Percentiles rank a stretch among this genome's conserved stretches.
These are phyloP conservation scores for Anodontia alba DNA, from an alignment of 2,888 invertebrate species.

Conservation along the genomic window DNA sequence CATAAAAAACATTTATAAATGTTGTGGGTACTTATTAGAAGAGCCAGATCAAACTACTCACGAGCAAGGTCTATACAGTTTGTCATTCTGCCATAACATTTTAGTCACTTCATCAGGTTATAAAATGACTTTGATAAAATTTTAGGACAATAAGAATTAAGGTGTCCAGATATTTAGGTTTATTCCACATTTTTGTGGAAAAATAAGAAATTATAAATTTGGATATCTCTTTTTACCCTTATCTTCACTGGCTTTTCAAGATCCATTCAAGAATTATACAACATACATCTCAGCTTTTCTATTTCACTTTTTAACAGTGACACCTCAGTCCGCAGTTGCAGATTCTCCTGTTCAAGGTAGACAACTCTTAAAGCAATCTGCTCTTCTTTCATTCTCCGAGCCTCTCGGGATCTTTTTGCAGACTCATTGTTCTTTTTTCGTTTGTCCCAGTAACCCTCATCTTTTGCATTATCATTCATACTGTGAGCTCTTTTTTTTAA, in stretches of 20 bases:
- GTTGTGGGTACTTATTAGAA: no score
- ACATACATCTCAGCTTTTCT: slow-evolving; percentile 80
- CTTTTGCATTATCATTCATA: slow-evolving; percentile 79
- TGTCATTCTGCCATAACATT: no score
- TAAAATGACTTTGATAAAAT: no score
- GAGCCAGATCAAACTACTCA: no score
- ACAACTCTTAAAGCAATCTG: slow-evolving; percentile 81
- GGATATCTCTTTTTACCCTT: no score
- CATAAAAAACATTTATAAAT: no score
- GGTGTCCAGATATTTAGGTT: no score
- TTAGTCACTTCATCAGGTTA: no score
- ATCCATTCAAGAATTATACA: slow-evolving; percentile 73
- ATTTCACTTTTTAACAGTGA: slow-evolving; percentile 81
- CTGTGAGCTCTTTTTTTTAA: slow-evolving; percentile 76
- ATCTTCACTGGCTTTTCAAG: not conserved
- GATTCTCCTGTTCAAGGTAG: slow-evolving; percentile 84
- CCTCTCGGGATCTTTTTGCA: slow-evolving; percentile 84
- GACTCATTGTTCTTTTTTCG: slow-evolving; percentile 85
- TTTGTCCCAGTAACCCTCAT: slow-evolving; percentile 84
- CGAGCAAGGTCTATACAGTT: no score
- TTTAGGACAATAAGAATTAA: no score
- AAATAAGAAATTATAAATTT: no score
- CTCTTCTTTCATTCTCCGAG: slow-evolving; percentile 84
- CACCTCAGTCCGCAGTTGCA: slow-evolving; percentile 82
- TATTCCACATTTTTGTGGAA: no score